Evolutionary conservation across 1,140 invertebrate genomes (phyloP), one percentile per base, ranked within the genome.

Genomic region (Drosophila watanabei): DNA sequence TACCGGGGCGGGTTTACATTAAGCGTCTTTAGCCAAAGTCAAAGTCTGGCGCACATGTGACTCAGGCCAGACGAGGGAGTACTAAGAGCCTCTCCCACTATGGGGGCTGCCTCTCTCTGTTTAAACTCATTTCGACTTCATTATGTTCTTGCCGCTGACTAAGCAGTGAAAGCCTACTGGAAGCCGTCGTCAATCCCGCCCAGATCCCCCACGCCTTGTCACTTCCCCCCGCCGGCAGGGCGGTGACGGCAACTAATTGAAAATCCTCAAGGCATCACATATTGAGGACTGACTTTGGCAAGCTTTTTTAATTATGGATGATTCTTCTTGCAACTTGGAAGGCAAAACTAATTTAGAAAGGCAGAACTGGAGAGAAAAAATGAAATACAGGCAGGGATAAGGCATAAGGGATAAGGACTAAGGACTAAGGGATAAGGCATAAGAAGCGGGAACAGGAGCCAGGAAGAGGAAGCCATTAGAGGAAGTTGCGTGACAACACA

Each of bases 401-500:
- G 46, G 48, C 1, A 49, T 49, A 11, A 3, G 43, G 54, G 11
- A 24, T 6, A 48, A 32, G 43, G 45, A 4, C 39, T 48, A 13
- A n/a, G 49, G 28, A 5, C 18, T 7, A 49, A 24, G 45, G 39
- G 2, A 33, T 49, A 14, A 18, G 33, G 52, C 16, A 10, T 9
- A 39, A 14, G 24, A 24, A 24, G 24, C 24, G 24, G 45, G 48
- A 2, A 41, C 35, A n/a, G 1, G 46, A 35, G 30, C 28, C 51
- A 72, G 46, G 32, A 14, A 56, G 14, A 28, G 30, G 49, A 33
- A 56, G 48, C 58, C 71, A 68, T 70, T 73, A 60, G 63, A 72
- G 64, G 71, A 81, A 82, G 72, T 90, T 83, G 90, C 90, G 91
- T 92, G 84, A 93, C 88, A 78, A 49, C 61, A 80, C 84, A 87